Conservation (phyloP, 2,797 vertebrate species). For the Chromobotia macracanthus region DNA sequence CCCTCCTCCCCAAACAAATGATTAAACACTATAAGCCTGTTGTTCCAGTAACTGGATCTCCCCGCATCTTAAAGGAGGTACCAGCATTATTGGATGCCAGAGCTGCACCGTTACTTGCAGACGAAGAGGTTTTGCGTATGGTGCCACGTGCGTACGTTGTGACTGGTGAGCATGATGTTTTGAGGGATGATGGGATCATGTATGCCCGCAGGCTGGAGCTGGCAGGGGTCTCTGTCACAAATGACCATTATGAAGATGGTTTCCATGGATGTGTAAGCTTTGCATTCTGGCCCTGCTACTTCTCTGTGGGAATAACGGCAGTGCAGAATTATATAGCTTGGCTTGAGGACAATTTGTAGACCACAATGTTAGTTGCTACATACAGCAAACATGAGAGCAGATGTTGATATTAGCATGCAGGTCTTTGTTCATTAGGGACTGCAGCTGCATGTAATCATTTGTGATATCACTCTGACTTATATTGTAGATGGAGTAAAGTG, state of each 20-base stretch:
- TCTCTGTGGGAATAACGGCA: constrained; percentile 80
- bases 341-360: constrained; percentile 87
- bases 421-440: too few species aligned
- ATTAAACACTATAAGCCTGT: constrained; percentile 79
- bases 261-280: constrained; percentile 93
- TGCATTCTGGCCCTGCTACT: constrained; percentile 80
- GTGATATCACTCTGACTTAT: neutral
- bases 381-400: neutral
- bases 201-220: constrained; percentile 84
- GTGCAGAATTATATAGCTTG: constrained; percentile 83
- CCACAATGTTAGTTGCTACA: neutral
- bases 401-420: neutral
- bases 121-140: constrained; percentile 75
- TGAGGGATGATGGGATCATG: constrained; percentile 93
- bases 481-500: neutral
- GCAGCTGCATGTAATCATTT: too few species aligned
- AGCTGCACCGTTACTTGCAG: constrained; percentile 83
- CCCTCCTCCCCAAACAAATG: constrained; percentile 77
- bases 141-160: constrained; percentile 87
- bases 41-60: constrained; percentile 68
- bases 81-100: constrained; percentile 83
- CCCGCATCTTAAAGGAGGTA: constrained; percentile 70
- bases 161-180: constrained; percentile 89
- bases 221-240: constrained; percentile 84
- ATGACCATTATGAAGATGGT: constrained; percentile 84